Evolutionary conservation across 2,888 invertebrate species (phyloP).

Genomic region (Allolobophora icterica): DNA sequence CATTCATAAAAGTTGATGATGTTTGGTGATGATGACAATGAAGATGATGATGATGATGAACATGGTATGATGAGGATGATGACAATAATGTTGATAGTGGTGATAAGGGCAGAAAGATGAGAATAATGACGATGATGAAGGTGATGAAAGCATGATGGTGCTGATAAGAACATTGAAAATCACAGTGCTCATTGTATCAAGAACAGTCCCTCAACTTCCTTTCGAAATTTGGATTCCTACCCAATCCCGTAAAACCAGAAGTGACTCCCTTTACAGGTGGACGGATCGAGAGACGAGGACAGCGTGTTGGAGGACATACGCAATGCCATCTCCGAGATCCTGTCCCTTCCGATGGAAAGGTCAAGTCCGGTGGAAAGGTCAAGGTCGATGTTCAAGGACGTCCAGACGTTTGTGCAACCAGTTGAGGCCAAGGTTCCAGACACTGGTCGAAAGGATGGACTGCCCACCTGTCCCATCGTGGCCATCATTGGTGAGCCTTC

Average conservation of each 20-base stretch:
- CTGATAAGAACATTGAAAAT: too few relatives aligned
- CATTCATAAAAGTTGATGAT: too few relatives aligned
- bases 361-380: neutral
- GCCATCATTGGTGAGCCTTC: constrained; percentile 75
- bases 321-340: constrained; percentile 7
- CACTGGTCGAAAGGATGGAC: constrained; percentile 53
- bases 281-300: constrained; percentile 31
- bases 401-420: neutral
- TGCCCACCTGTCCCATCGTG: constrained; percentile 74
- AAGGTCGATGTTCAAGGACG: neutral
- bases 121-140: neutral
- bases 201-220: neutral
- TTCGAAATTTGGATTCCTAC: neutral
- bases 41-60: neutral
- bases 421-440: constrained; percentile 45
- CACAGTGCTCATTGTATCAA: neutral
- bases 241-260: neutral
- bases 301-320: constrained; percentile 27
- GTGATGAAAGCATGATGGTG: too few relatives aligned
- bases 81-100: neutral
- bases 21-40: neutral
- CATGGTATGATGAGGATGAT: neutral
- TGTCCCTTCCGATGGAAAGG: neutral
- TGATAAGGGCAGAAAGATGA: neutral
- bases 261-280: constrained; percentile 23